Evolutionary conservation across 2,888 invertebrate species (phyloP).

Genomic region (Allygus modestus): DNA sequence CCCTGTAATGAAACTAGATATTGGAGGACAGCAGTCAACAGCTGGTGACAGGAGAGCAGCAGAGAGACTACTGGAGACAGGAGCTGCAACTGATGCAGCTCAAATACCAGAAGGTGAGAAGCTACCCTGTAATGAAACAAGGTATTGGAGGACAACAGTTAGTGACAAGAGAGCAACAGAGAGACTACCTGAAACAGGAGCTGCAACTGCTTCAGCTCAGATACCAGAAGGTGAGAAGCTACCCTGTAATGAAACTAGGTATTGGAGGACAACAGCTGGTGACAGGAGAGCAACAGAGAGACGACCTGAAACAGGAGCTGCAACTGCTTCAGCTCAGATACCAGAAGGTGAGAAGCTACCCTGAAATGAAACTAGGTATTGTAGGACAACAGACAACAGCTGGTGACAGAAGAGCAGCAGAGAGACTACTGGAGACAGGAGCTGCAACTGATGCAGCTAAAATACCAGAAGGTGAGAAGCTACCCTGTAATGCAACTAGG

Average conservation of each 20-base stretch:
- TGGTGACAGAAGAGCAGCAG: slow-evolving; percentile 79
- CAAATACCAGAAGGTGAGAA: slow-evolving; percentile 73
- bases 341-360: slow-evolving; percentile 68
- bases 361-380: slow-evolving; percentile 60
- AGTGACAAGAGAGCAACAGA: slow-evolving; percentile 79
- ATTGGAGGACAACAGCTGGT: slow-evolving; percentile 72
- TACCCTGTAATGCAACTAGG: no score
- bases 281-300: slow-evolving; percentile 80
- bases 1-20: no score
- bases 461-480: slow-evolving; percentile 73
- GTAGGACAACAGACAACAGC: slow-evolving; percentile 70
- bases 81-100: slow-evolving; percentile 84
- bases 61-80: slow-evolving; percentile 85
- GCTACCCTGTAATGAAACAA: not conserved
- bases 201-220: slow-evolving; percentile 82
- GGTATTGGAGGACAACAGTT: slow-evolving; percentile 71
- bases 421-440: slow-evolving; percentile 86
- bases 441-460: slow-evolving; percentile 82
- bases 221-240: slow-evolving; percentile 70
- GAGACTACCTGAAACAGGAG: slow-evolving; percentile 83
- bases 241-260: not conserved
- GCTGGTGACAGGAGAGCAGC: slow-evolving; percentile 77
- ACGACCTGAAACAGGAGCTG: slow-evolving; percentile 84
- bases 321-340: slow-evolving; percentile 81
- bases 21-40: slow-evolving; percentile 70